Evolutionary conservation across 2,113 vertebrate genomes (phyloP).

Genomic region (Peucedramus taeniatus): DNA sequence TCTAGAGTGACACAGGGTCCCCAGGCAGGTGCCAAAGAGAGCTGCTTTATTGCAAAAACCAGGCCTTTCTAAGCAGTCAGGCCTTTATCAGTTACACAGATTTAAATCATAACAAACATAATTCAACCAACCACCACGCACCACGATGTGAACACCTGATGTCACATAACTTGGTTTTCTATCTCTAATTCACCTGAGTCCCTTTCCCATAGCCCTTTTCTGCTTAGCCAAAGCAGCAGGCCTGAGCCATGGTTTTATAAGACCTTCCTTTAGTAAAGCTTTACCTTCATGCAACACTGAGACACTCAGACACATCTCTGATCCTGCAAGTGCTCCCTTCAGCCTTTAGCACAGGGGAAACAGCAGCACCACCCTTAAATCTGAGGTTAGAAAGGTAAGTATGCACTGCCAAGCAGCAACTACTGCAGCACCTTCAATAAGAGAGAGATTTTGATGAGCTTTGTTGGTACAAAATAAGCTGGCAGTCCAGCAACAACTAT

Average conservation of each 20-base stretch:
- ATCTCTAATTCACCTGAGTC: neutral
- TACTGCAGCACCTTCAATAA: neutral
- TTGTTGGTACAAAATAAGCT: neutral
- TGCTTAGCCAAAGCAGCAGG: neutral
- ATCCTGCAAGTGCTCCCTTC: neutral
- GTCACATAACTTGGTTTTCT: neutral
- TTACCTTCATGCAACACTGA: neutral
- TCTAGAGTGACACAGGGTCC: neutral
- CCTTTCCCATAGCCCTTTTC: neutral
- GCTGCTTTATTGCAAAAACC: neutral
- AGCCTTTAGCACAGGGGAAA: neutral
- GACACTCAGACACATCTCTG: neutral
- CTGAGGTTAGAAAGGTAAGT: neutral
- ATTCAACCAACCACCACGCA: neutral
- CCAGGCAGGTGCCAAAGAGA: neutral
- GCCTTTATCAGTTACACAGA: neutral
- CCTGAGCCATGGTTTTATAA: neutral
- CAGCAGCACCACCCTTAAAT: neutral
- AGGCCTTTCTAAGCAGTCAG: neutral
- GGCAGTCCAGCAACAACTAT: neutral
- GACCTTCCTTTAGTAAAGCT: neutral
- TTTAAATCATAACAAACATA: neutral
- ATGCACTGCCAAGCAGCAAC: neutral
- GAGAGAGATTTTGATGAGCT: neutral
- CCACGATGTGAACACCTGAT: rapidly evolving